phyloP scores from a whole-genome alignment of 2,888 invertebrate species.

The Eugnorisma glareosa region DNA sequence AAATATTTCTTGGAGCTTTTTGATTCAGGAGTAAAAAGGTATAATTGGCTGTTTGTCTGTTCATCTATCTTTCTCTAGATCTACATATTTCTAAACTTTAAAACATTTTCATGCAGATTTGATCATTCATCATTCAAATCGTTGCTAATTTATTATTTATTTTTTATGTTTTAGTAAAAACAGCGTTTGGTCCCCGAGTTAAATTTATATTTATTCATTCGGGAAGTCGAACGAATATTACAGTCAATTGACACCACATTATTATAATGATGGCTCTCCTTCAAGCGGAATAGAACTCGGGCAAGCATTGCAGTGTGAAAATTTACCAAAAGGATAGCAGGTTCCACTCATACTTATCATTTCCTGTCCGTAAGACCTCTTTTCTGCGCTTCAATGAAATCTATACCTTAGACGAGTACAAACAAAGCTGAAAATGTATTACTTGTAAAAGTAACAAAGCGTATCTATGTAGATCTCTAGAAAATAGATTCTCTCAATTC shows the following conservation, averaged over 20 bases:
- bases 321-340: neutral
- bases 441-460: neutral
- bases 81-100: neutral
- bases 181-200: neutral
- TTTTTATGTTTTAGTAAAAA: too few relatives aligned
- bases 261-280: neutral
- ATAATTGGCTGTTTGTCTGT: neutral
- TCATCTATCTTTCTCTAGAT: neutral
- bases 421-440: neutral
- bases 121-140: neutral
- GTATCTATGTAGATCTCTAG: neutral
- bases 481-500: conserved; percentile 22
- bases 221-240: neutral
- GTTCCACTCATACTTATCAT: conserved; percentile 5
- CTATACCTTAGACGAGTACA: neutral
- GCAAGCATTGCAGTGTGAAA: conserved; percentile 1
- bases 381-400: neutral
- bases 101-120: neutral
- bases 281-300: neutral
- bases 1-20: conserved; percentile 25
- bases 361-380: neutral
- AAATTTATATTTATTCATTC: neutral
- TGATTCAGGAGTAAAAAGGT: neutral
- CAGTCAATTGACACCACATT: neutral
- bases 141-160: too few relatives aligned